Base-by-base conservation (phyloP, 2,888 invertebrate species). In the Tachystola acroxantha region DNA sequence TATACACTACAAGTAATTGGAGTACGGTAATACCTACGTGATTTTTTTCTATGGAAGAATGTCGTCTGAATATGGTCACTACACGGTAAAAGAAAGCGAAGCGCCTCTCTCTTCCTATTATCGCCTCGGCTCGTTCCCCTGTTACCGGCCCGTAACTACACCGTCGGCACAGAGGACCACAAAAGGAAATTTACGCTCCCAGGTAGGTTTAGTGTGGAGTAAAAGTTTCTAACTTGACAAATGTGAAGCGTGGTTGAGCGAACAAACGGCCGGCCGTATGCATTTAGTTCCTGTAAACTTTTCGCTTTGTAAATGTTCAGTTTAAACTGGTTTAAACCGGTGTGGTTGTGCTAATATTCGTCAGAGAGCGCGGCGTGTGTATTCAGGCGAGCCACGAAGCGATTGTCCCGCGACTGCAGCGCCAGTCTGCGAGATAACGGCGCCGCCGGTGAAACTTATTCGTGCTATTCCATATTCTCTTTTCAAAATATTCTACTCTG, bases 261-360 rank as follows among this genome's bases (percentile, higher is more conserved):
- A 60, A 63, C 71, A 69, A 70, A 65, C 64, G 65, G 53, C 57
- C 62, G 48, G 60, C 65, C 66, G 63, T 67, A 65, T 76, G 73
- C 75, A 79, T 80, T 77, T 73, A 78, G 76, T 73, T 74, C 64
- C 67, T 48, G 52, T 52, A 69, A 80, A 82, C 71, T 79, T 79
- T 78, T 66, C 73, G 69, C 78, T 75, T 76, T 79, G 71, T 72
- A 64, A 70, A 73, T 68, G 67, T 73, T 68, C 71, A 64, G 70
- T 68, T 72, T 65, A 66, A 74, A 66, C 65, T 24, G 16, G 16
- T 16, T 16, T 16, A 66, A 74, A 66, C 65, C 64, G 53, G 53
- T 64, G 62, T 67, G 62, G 69, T 64, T 73, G 65, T 64, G n/a
- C 68, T 72, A 74, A 77, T 77, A 77, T 76, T 75, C 74, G 76